Evolutionary conservation across 2,888 invertebrate genomes (phyloP).

Genomic region (Lasioglossum leucozonium): DNA sequence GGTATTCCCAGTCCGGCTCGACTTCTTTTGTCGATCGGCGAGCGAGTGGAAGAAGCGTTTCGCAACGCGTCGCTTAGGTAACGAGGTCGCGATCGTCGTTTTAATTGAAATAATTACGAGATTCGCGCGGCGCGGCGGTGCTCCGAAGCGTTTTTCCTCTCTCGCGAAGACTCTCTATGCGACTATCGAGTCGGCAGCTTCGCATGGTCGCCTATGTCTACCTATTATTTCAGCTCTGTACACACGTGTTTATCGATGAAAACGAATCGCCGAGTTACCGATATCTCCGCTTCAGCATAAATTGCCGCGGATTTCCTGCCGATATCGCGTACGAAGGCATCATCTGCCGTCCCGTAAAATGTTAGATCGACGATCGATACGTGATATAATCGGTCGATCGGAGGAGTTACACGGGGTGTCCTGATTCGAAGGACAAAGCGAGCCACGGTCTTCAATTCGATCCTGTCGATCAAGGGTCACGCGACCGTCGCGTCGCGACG

Average conservation of each 20-base stretch:
- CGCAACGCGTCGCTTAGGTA: slow-evolving; percentile 20
- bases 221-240: no score
- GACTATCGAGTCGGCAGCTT: not conserved
- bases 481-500: slow-evolving; percentile 25
- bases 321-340: not conserved
- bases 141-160: not conserved
- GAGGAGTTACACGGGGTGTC: not conserved
- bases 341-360: not conserved
- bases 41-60: slow-evolving; percentile 25
- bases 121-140: not conserved
- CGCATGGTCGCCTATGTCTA: no score
- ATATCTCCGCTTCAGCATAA: not conserved
- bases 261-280: not conserved
- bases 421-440: not conserved
- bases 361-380: slow-evolving; percentile 8
- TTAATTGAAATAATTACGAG: slow-evolving; percentile 32
- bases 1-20: not conserved
- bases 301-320: not conserved
- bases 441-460: slow-evolving; percentile 23
- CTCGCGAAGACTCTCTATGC: not conserved
- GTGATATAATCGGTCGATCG: slow-evolving; percentile 6
- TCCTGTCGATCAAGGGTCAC: slow-evolving; percentile 36
- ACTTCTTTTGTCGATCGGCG: slow-evolving; percentile 20
- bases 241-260: not conserved
- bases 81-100: not conserved